Conservation (phyloP, 64 coral and sea anemone genomes). For the Exaiptasia diaphana region DNA sequence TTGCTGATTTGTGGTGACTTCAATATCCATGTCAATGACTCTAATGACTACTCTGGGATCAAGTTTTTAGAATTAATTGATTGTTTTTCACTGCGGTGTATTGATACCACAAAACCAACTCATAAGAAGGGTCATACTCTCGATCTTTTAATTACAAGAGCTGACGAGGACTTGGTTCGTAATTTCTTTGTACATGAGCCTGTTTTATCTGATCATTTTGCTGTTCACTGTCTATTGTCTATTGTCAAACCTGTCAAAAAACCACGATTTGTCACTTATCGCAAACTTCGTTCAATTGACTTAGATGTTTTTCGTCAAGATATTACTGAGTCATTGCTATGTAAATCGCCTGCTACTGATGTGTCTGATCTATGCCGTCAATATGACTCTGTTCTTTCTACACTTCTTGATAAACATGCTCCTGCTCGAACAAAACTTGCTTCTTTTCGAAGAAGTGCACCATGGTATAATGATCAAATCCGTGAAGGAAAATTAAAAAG, state of each 20-base stretch:
- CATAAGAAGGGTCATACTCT: conserved; percentile 7
- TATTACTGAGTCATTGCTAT: neutral
- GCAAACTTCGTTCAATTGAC: neutral
- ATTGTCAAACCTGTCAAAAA: neutral
- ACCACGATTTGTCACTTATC: neutral
- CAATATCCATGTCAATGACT: neutral
- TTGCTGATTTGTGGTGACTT: neutral
- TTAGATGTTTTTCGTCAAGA: neutral
- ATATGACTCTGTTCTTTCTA: conserved; percentile 28
- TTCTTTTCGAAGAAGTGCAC: conserved; percentile 26
- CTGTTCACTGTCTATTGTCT: conserved; percentile 23
- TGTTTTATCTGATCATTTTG: conserved; percentile 24
- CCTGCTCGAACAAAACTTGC: neutral
- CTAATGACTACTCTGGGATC: neutral
- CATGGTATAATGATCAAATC: conserved; percentile 23
- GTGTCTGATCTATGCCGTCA: conserved; percentile 6
- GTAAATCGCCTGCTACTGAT: neutral
- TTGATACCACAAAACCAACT: neutral
- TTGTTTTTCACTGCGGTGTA: neutral
- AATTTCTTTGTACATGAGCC: conserved; percentile 13
- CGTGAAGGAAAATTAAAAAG: conserved; percentile 1
- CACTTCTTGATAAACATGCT: conserved; percentile 36
- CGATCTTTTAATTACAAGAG: conserved; percentile 22
- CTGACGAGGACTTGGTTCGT: neutral
- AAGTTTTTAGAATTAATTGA: neutral